Evolutionary conservation across 2,113 vertebrate species (phyloP).

Genomic region (Rattus rattus): DNA sequence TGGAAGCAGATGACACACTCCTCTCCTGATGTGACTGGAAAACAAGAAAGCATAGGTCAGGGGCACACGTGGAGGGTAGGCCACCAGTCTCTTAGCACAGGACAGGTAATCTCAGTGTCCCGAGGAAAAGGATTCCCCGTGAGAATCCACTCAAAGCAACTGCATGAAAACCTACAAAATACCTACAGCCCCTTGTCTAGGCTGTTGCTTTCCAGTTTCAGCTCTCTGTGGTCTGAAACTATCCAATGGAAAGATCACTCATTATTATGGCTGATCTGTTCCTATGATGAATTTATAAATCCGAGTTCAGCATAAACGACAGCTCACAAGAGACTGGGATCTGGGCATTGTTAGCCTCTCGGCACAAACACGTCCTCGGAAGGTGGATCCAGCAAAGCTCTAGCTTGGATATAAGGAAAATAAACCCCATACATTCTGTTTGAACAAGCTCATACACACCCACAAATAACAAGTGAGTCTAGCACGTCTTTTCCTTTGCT

Average conservation of each 20-base stretch:
- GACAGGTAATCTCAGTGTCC: background rate
- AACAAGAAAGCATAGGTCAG: background rate
- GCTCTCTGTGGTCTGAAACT: background rate
- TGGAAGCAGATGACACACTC: constrained; percentile 73
- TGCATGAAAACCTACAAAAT: background rate
- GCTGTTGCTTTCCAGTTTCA: background rate
- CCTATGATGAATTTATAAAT: background rate
- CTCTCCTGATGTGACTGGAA: background rate
- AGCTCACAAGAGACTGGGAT: background rate
- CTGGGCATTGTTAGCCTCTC: too few relatives aligned
- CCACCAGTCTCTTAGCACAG: background rate
- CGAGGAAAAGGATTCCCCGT: background rate
- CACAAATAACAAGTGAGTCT: background rate
- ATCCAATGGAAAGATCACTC: background rate
- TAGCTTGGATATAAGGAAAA: background rate
- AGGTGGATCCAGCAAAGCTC: background rate
- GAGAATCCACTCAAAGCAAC: background rate
- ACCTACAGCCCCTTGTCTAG: too few relatives aligned
- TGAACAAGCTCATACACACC: background rate
- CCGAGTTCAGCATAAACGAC: background rate
- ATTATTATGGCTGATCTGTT: background rate
- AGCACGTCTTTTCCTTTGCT: background rate
- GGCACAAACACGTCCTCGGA: background rate
- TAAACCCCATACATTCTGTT: background rate
- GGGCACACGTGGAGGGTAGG: rapidly evolving